Conservation (phyloP, 2,113 vertebrate species). For the Loxodonta africana region DNA sequence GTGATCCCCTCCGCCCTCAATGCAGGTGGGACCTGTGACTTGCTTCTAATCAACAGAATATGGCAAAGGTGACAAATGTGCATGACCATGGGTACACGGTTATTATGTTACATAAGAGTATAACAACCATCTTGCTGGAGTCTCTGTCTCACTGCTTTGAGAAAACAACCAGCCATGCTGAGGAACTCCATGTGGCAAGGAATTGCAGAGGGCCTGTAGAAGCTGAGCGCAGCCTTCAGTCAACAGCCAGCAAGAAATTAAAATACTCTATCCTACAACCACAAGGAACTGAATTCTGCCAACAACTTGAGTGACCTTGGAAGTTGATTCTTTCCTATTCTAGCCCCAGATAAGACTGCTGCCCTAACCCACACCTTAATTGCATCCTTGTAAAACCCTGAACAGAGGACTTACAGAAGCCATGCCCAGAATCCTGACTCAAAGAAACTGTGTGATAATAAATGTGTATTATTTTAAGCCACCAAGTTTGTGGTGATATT, state of each 20-base stretch:
- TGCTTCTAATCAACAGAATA: slow-evolving; percentile 10
- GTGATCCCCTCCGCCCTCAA: neutral
- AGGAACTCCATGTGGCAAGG: neutral
- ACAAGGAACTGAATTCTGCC: too few relatives aligned
- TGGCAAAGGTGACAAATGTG: neutral
- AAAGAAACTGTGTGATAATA: too few relatives aligned
- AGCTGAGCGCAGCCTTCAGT: neutral
- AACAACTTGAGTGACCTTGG: too few relatives aligned
- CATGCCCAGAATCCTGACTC: neutral
- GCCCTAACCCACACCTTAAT: neutral
- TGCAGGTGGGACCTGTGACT: neutral
- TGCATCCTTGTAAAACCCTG: neutral
- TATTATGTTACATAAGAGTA: neutral
- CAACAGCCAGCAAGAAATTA: neutral
- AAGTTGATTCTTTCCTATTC: neutral
- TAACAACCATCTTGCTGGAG: neutral
- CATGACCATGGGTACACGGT: neutral
- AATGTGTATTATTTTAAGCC: too few relatives aligned
- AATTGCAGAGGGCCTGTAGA: neutral
- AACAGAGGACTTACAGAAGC: neutral
- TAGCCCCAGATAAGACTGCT: neutral
- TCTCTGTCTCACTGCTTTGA: neutral
- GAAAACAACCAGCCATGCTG: neutral
- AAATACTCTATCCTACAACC: neutral
- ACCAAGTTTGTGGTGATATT: too few relatives aligned